Conservation (phyloP, 2,888 invertebrate genomes). For the Criorhina ranunculi region DNA sequence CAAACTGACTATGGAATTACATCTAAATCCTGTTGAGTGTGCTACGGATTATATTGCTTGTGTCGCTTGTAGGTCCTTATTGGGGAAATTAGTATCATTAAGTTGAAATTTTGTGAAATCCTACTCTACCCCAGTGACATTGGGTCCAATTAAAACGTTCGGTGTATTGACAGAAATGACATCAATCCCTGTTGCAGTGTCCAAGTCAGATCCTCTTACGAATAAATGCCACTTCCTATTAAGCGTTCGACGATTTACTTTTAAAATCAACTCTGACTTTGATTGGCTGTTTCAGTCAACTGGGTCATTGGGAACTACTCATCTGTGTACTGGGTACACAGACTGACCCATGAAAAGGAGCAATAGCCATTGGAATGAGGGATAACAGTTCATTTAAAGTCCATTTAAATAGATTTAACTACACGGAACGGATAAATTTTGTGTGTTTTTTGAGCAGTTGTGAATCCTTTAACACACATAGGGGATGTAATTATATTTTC, state of each 20-base stretch:
- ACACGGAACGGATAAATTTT: background rate
- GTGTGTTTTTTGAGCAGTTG: slow-evolving; percentile 3
- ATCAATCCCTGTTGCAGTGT: background rate
- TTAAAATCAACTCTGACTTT: slow-evolving; percentile 28
- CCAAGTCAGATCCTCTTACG: background rate
- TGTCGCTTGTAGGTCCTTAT: background rate
- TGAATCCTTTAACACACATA: background rate
- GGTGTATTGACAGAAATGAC: slow-evolving; percentile 19
- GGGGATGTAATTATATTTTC: slow-evolving; percentile 18
- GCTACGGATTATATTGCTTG: slow-evolving; percentile 2
- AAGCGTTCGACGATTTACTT: background rate
- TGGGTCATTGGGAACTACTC: too few relatives aligned
- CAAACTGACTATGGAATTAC: background rate
- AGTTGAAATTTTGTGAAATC: slow-evolving; percentile 7
- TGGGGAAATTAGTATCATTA: slow-evolving; percentile 19
- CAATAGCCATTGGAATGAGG: background rate
- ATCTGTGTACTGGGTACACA: too few relatives aligned
- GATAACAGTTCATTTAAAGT: background rate
- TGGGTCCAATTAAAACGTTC: background rate
- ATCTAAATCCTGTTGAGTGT: slow-evolving; percentile 11
- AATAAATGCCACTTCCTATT: slow-evolving; percentile 5
- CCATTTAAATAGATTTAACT: background rate
- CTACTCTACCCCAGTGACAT: background rate
- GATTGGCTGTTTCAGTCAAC: background rate
- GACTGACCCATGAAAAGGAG: too few relatives aligned